Evolutionary conservation across 2,888 invertebrate species (phyloP), one percentile per base, ranked within the genome.

Genomic region (Nesidiocoris tenuis): DNA sequence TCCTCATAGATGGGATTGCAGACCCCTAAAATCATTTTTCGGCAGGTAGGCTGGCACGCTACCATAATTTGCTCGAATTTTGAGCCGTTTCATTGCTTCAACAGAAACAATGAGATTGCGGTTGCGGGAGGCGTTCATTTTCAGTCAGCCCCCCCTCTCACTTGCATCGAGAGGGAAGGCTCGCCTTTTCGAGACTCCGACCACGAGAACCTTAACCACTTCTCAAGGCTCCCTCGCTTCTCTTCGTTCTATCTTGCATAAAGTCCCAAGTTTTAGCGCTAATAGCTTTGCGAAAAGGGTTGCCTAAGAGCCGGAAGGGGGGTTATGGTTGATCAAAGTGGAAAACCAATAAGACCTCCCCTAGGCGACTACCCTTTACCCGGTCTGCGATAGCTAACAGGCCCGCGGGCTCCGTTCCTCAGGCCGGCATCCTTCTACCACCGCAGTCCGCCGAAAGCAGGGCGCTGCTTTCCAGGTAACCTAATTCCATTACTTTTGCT

Each of bases 221-320:
- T n/a, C n/a, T n/a, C n/a, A n/a, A n/a, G n/a, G n/a, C n/a, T n/a
- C n/a, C n/a, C n/a, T n/a, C 67, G 19, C 39, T 0, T 5, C 18
- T 18, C 18, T 18, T 59, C 59, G 3, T 16, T 16, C 3, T 59
- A 21, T 68, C 68, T 68, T 68, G 68, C 70, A 70, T 70, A 70
- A 70, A 70, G 70, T 70, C 61, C 70, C 70, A 70, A 70, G 70
- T 70, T 70, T 70, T 70, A 70, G 70, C 70, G 70, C 70, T 70
- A 70, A 70, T 70, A 70, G 70, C 59, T 70, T 18, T 59, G 17
- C 61, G n/a, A 25, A 70, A 70, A 59, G 70, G 57, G 59, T 17
- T n/a, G 59, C n/a, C 2, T 5, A n/a, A n/a, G 59, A 3, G 3
- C 5, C 5, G 19, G 59, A 59, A n/a, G 17, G 59, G 19, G 23